A percentile compares a stretch with the other conserved stretches of the same genome.
These are phyloP conservation scores for Lepus townsendii DNA, from an alignment of 2,797 vertebrate genomes.

Conservation along the genomic window DNA sequence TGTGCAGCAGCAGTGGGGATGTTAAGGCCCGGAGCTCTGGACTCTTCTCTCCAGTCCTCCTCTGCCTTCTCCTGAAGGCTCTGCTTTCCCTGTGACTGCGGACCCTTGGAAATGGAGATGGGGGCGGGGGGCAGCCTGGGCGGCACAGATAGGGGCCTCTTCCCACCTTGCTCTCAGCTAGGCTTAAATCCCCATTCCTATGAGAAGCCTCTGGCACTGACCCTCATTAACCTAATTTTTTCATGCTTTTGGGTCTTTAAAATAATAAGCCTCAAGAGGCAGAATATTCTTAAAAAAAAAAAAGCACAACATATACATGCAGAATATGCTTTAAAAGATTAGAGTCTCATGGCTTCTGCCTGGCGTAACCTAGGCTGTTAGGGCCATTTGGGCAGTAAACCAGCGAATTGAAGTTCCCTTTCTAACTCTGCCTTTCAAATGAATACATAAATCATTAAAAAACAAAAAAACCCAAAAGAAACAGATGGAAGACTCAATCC, in stretches of 20 bases:
- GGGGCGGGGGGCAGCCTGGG: not conserved
- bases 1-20: not conserved
- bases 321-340: not conserved
- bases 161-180: not conserved
- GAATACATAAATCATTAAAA: no score
- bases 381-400: no score
- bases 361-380: no score
- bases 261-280: not conserved
- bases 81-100: not conserved
- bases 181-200: not conserved
- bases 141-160: not conserved
- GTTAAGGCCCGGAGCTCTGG: not conserved
- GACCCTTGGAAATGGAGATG: not conserved
- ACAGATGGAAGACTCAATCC: no score
- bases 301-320: not conserved
- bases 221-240: not conserved
- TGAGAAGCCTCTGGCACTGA: not conserved
- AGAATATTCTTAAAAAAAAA: not conserved
- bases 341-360: no score
- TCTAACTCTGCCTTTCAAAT: no score
- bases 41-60: not conserved
- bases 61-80: not conserved
- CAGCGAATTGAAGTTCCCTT: no score
- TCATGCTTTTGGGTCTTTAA: conserved; percentile 40
- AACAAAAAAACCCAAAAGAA: no score